Conservation (phyloP, 2,113 vertebrate genomes). For the Maccullochella peelii region DNA sequence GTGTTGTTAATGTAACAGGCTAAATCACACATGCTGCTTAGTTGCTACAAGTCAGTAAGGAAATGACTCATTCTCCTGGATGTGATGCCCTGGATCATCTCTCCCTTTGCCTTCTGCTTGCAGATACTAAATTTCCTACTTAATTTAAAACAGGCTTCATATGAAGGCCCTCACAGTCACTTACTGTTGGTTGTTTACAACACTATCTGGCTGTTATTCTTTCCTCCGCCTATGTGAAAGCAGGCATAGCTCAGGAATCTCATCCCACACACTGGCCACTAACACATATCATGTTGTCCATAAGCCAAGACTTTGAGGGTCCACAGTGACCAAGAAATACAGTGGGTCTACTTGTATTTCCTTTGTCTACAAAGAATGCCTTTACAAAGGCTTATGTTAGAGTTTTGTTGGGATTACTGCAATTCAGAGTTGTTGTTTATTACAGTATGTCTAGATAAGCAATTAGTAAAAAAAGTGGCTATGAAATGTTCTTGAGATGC, state of each 20-base stretch:
- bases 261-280: slow-evolving; percentile 57
- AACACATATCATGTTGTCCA: slow-evolving; percentile 57
- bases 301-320: slow-evolving; percentile 33
- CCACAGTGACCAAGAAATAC: slow-evolving; percentile 31
- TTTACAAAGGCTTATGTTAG: slow-evolving; percentile 13
- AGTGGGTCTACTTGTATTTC: slow-evolving; percentile 7
- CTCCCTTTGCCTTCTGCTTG: slow-evolving; percentile 5
- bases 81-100: slow-evolving; percentile 31
- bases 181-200: slow-evolving; percentile 34
- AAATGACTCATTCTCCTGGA: slow-evolving; percentile 34
- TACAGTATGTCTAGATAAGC: not conserved
- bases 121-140: slow-evolving; percentile 18
- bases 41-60: slow-evolving; percentile 31
- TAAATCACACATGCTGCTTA: slow-evolving; percentile 33
- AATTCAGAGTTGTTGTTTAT: not conserved
- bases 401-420: not conserved
- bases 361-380: slow-evolving; percentile 22
- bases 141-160: slow-evolving; percentile 21
- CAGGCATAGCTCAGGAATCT: slow-evolving; percentile 34
- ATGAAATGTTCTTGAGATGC: not conserved
- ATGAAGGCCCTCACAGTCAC: slow-evolving; percentile 8
- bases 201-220: slow-evolving; percentile 34
- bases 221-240: slow-evolving; percentile 26
- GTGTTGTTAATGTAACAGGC: slow-evolving; percentile 26
- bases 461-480: not conserved